A percentile compares a stretch with the other conserved stretches of the same genome.
Evolutionary conservation across 2,797 vertebrate genomes (phyloP).

Genomic region (Rhinichthys osculus): DNA sequence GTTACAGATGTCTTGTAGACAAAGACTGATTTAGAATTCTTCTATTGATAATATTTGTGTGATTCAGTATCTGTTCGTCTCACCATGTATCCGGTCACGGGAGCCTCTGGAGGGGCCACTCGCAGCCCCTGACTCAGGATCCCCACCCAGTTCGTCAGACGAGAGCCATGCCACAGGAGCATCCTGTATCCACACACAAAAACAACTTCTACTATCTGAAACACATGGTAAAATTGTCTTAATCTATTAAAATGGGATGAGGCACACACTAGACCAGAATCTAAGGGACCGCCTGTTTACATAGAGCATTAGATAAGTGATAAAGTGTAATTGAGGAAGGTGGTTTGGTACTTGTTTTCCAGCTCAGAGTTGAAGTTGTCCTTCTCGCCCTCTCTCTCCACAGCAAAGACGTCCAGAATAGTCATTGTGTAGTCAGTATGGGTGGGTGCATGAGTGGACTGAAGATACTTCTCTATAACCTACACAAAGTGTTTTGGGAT

Average conservation of each 20-base stretch:
- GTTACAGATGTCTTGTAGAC: not conserved
- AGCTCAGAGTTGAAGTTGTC: conserved; percentile 79
- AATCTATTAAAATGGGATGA: not conserved
- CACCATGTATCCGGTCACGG: conserved; percentile 92
- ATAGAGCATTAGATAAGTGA: not conserved
- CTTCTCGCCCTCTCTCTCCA: conserved; percentile 81
- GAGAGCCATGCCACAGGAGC: conserved; percentile 92
- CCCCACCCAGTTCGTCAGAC: conserved; percentile 90
- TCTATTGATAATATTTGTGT: not conserved
- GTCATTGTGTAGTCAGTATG: conserved; percentile 87
- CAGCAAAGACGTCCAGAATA: conserved; percentile 83
- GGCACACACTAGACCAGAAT: not conserved
- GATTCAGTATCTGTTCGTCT: conserved; percentile 17
- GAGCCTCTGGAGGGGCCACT: conserved; percentile 89
- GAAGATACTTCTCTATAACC: conserved; percentile 85
- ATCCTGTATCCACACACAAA: conserved; percentile 73
- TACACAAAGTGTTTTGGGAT: conserved; percentile 59
- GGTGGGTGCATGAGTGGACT: conserved; percentile 86
- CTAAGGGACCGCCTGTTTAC: not conserved
- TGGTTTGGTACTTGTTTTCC: conserved; percentile 81
- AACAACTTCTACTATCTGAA: not conserved
- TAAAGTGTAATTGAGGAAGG: not conserved
- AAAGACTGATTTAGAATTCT: not conserved
- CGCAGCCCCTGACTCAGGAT: conserved; percentile 89
- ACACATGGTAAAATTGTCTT: not conserved